These are phyloP conservation scores for Zophobas morio DNA, from an alignment of 1,140 invertebrate species.

Conservation along the genomic window DNA sequence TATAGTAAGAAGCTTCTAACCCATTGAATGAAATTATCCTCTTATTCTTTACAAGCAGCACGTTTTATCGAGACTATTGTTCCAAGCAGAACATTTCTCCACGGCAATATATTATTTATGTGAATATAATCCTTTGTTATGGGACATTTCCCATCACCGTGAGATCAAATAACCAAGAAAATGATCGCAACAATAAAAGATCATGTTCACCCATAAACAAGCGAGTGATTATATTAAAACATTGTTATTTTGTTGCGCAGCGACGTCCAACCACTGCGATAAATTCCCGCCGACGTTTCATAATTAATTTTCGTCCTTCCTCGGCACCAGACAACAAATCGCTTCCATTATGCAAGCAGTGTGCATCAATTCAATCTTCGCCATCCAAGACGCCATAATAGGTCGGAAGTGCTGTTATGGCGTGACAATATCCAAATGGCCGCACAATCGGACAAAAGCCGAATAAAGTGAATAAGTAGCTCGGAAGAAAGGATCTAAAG, in stretches of 20 bases:
- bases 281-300: background rate
- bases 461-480: slow-evolving; percentile 49
- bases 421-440: slow-evolving; percentile 33
- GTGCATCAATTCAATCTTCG: slow-evolving; percentile 19
- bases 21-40: background rate
- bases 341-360: background rate
- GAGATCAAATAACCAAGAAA: background rate
- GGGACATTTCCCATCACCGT: background rate
- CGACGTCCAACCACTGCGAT: too few relatives aligned
- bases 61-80: slow-evolving; percentile 2
- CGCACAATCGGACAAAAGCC: slow-evolving; percentile 42
- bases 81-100: background rate
- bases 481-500: slow-evolving; percentile 47
- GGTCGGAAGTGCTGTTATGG: slow-evolving; percentile 30
- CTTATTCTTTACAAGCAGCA: background rate
- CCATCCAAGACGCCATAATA: slow-evolving; percentile 13
- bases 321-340: background rate
- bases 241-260: too few relatives aligned
- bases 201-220: background rate
- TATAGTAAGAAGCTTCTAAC: too few relatives aligned
- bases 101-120: background rate
- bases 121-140: background rate
- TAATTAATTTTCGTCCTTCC: slow-evolving; percentile 2
- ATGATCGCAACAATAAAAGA: background rate
- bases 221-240: too few relatives aligned